These are phyloP conservation scores for Drosophila nasuta DNA, from an alignment of 1,140 invertebrate genomes.

Conservation along the genomic window DNA sequence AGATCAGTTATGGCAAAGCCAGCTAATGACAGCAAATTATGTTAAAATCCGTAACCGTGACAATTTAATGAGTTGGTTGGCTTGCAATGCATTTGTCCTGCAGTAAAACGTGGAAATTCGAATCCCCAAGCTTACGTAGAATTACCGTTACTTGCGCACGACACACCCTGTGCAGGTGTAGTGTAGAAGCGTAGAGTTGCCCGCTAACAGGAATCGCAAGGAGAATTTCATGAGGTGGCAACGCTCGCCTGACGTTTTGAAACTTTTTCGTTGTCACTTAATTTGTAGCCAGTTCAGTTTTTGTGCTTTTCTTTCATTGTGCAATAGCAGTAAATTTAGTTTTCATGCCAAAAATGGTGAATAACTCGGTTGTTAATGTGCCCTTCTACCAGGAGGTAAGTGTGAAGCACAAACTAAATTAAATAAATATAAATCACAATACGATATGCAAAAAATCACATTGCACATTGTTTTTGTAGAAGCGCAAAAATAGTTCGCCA, in stretches of 20 bases:
- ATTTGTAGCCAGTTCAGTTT: conserved; percentile 38
- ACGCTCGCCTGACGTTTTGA: conserved; percentile 50
- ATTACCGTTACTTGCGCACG: neutral
- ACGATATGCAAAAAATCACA: neutral
- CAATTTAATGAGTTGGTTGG: neutral
- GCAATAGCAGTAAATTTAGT: conserved; percentile 29
- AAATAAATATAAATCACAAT: no score
- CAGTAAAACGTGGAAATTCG: neutral
- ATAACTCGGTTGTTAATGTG: conserved; percentile 30
- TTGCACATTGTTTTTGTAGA: conserved; percentile 7
- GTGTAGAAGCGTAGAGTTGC: conserved; percentile 1
- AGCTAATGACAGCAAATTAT: no score
- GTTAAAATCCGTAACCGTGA: no score
- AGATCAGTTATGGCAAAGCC: no score
- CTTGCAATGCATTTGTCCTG: neutral
- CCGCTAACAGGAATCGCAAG: neutral
- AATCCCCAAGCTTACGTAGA: neutral
- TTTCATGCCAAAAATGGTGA: conserved; percentile 54
- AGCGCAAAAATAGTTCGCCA: conserved; percentile 24
- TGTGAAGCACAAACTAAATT: neutral
- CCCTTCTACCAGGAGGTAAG: conserved; percentile 57
- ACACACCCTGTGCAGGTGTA: neutral
- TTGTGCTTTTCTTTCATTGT: conserved; percentile 38
- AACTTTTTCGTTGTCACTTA: conserved; percentile 45
- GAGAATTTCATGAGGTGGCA: conserved; percentile 13